Conservation (phyloP, 2,888 invertebrate species). For the Kryphioiulus occultus region DNA sequence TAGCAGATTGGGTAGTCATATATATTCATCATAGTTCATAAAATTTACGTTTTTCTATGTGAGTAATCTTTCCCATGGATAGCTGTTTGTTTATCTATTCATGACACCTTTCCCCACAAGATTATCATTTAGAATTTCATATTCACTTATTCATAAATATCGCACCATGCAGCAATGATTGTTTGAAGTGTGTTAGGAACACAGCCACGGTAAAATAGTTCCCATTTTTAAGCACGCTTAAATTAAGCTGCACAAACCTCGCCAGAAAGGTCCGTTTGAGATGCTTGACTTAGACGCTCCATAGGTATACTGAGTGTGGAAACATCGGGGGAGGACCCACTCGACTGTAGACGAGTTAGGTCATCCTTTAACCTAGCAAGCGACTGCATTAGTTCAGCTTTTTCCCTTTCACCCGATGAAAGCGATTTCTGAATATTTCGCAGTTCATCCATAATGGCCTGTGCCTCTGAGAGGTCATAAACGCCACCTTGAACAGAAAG, state of each 20-base stretch:
- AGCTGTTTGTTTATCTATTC: background rate
- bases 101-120: background rate
- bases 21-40: background rate
- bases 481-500: conserved; percentile 83
- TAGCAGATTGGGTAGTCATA: background rate
- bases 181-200: background rate
- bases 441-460: conserved; percentile 93
- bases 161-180: background rate
- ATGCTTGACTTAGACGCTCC: conserved; percentile 90
- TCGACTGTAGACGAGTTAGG: conserved; percentile 81
- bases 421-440: conserved; percentile 91
- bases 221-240: background rate
- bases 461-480: conserved; percentile 92
- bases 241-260: conserved; percentile 66
- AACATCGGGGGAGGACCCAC: conserved; percentile 74
- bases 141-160: background rate
- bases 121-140: background rate
- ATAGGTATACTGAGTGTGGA: conserved; percentile 82
- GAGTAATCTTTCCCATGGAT: background rate
- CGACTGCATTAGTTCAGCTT: conserved; percentile 92
- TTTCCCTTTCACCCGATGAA: conserved; percentile 90
- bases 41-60: background rate
- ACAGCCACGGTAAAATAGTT: background rate
- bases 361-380: conserved; percentile 93
- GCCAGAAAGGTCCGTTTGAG: conserved; percentile 93